phyloP scores from a whole-genome alignment of 2,797 vertebrate species.

The Triplophysa bombifrons region DNA sequence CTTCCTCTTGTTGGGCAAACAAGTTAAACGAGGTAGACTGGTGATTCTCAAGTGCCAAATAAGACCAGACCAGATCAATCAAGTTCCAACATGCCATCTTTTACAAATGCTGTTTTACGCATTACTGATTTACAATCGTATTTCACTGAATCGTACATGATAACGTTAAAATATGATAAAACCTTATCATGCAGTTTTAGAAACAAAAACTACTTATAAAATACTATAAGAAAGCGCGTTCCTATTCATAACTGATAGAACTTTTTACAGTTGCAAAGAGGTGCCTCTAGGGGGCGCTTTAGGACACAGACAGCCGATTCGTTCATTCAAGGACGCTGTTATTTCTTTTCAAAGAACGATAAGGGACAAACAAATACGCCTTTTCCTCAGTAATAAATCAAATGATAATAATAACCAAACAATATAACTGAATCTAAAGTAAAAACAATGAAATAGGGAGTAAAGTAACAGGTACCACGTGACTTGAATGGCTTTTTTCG shows the following conservation, averaged over 20 bases:
- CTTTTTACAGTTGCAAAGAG: background rate
- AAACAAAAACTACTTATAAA: too few species aligned
- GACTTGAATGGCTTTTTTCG: background rate
- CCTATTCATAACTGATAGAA: background rate
- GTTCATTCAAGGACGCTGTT: background rate
- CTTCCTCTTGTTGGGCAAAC: background rate
- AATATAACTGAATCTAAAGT: background rate
- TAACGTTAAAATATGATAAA: too few species aligned
- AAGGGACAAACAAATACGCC: background rate
- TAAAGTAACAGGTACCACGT: background rate
- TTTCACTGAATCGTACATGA: too few species aligned
- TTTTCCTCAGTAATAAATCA: background rate
- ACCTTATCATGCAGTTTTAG: too few species aligned
- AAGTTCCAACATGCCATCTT: background rate
- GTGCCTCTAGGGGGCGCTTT: background rate
- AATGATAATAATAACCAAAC: background rate
- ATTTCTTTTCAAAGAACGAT: background rate
- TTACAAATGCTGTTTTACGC: background rate
- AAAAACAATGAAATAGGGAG: background rate
- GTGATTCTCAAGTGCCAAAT: background rate
- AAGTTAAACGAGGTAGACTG: conserved; percentile 1
- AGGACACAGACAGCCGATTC: background rate
- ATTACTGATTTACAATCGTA: background rate
- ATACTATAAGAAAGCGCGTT: background rate
- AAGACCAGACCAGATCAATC: background rate